phyloP scores from a whole-genome alignment of 2,888 invertebrate genomes.

The Aplocera efformata region DNA sequence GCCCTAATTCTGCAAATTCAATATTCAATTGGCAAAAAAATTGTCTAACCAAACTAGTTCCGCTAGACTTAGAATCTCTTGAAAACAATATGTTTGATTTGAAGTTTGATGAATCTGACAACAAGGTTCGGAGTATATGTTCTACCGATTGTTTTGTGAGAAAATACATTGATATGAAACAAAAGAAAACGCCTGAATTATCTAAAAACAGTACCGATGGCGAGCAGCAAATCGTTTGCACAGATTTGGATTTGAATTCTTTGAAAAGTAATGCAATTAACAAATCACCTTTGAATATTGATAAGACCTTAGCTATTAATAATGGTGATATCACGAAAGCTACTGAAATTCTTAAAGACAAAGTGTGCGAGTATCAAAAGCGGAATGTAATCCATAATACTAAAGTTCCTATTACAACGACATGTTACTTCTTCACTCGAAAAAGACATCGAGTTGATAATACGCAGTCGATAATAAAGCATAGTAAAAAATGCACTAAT shows the following conservation, averaged over 20 bases:
- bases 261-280: conserved; percentile 24
- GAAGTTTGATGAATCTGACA: conserved; percentile 7
- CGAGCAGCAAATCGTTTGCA: conserved; percentile 49
- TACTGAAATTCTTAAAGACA: background rate
- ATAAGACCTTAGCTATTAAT: conserved; percentile 17
- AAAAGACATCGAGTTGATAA: conserved; percentile 27
- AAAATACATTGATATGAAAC: conserved; percentile 20
- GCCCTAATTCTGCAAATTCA: conserved; percentile 13
- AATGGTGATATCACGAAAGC: background rate
- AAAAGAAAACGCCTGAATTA: conserved; percentile 29
- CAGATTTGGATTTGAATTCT: conserved; percentile 45
- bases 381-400: conserved; percentile 22
- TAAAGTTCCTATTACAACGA: conserved; percentile 31
- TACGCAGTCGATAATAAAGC: conserved; percentile 39
- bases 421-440: conserved; percentile 46
- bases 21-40: conserved; percentile 21
- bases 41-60: conserved; percentile 13
- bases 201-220: conserved; percentile 36
- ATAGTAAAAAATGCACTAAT: conserved; percentile 64
- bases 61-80: conserved; percentile 16
- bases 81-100: conserved; percentile 19
- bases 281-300: conserved; percentile 26
- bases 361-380: conserved; percentile 9
- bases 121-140: conserved; percentile 37
- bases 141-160: conserved; percentile 47